Evolutionary conservation across 2,113 vertebrate genomes (phyloP).

Genomic region (Tor tambroides): DNA sequence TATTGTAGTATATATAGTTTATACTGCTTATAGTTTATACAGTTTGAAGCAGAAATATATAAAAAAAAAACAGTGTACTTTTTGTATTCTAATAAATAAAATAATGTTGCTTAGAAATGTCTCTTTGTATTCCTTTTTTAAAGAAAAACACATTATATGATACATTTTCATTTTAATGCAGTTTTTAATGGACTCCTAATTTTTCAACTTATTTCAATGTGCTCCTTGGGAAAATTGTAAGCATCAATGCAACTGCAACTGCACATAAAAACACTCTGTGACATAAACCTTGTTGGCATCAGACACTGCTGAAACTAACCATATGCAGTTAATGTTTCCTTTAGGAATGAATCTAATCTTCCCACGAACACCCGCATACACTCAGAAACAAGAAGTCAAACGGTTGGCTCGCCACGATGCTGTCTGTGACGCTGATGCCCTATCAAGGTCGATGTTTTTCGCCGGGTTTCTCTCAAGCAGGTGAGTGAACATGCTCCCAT

Average conservation of each 20-base stretch:
- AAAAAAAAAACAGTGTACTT: background rate
- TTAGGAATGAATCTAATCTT: slow-evolving; percentile 20
- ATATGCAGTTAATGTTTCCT: background rate
- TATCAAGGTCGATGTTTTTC: slow-evolving; percentile 33
- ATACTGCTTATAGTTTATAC: too few relatives aligned
- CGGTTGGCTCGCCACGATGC: background rate
- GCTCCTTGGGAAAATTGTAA: background rate
- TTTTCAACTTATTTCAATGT: background rate
- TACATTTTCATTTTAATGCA: too few relatives aligned
- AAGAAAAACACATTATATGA: too few relatives aligned
- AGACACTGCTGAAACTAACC: background rate
- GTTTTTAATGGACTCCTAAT: too few relatives aligned
- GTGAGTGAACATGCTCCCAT: slow-evolving; percentile 45
- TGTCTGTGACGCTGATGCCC: background rate
- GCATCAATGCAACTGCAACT: background rate
- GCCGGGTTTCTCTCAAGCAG: slow-evolving; percentile 24
- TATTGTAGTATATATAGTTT: too few relatives aligned
- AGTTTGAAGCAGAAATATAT: too few relatives aligned
- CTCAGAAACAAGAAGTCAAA: slow-evolving; percentile 21
- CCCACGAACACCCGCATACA: slow-evolving; percentile 2
- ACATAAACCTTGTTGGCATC: background rate
- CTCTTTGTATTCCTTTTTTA: too few relatives aligned
- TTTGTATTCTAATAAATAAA: background rate
- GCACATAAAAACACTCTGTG: background rate
- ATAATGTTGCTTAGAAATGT: background rate